Conservation (phyloP, 2,113 vertebrate genomes). For the Microcebus jonahi region DNA sequence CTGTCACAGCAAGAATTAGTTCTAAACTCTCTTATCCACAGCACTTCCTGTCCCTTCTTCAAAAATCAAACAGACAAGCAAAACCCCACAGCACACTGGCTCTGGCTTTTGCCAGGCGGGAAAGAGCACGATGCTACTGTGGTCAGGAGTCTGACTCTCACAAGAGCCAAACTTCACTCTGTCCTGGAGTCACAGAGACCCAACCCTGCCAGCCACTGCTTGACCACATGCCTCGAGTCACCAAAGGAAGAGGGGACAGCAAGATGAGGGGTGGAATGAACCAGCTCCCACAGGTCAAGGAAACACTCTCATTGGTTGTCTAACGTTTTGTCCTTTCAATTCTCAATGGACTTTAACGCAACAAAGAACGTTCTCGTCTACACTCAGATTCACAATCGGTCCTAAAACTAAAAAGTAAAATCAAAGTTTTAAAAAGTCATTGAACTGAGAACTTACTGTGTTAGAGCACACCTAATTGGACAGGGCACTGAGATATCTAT, state of each 20-base stretch:
- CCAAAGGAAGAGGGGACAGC: not conserved
- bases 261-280: not conserved
- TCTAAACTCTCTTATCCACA: too few relatives aligned
- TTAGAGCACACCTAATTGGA: not conserved
- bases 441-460: not conserved
- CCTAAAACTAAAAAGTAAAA: not conserved
- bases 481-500: fast-evolving
- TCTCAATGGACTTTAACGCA: not conserved
- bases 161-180: not conserved
- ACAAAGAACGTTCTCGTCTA: not conserved
- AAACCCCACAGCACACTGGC: not conserved
- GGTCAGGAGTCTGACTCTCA: not conserved
- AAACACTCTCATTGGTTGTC: not conserved
- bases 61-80: not conserved
- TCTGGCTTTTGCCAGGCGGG: not conserved
- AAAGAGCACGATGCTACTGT: not conserved
- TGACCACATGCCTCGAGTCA: not conserved
- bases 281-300: not conserved
- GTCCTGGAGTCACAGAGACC: not conserved
- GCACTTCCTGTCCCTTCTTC: not conserved
- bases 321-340: not conserved
- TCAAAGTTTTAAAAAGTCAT: not conserved
- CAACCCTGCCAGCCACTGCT: not conserved
- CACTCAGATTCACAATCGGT: not conserved
- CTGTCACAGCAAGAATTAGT: not conserved